Evolutionary conservation across 2,888 invertebrate genomes (phyloP), one percentile per base, ranked within the genome.

Genomic region (Meta bourneti): DNA sequence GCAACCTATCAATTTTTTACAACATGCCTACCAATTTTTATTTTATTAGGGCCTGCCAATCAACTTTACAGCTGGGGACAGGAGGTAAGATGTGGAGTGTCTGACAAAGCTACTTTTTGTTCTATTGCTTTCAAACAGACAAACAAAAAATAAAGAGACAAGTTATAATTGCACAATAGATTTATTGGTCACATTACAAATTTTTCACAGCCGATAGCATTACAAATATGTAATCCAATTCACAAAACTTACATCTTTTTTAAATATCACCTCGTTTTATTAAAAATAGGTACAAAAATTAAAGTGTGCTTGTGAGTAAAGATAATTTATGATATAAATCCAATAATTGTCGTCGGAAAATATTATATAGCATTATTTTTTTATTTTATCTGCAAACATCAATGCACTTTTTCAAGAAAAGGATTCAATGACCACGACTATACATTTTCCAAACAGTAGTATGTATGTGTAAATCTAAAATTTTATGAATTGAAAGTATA

Each of bases 131-230:
- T n/a, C n/a, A n/a, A n/a, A n/a, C n/a, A n/a, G n/a, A n/a, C n/a
- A n/a, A n/a, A n/a, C n/a, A n/a, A n/a, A 34, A 34, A 34, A 34
- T 34, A 34, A 34, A 34, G 34, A 34, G 4, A 34, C 34, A 34
- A 34, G 34, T 34, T n/a, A 19, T 51, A 52, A 19, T 78, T 52
- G 19, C 19, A 78, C 52, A 52, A 78, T 49, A 78, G 34, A 78
- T 78, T 78, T 78, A 78, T 78, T 51, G 52, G n/a, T 78, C 51
- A 78, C 78, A 34, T 34, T 78, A 78, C 78, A 52, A 78, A 78
- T 52, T n/a, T 78, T 52, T 52, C 51, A 52, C 19, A 16, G 19
- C 51, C 51, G 11, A 52, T 13, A 16, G n/a, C 52, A 52, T 52
- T 52, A 78, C 19, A 78, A 78, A 78, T 49, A 51, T 52, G 51